Conservation (phyloP, 2,797 vertebrate species). For the Pempheris klunzingeri region DNA sequence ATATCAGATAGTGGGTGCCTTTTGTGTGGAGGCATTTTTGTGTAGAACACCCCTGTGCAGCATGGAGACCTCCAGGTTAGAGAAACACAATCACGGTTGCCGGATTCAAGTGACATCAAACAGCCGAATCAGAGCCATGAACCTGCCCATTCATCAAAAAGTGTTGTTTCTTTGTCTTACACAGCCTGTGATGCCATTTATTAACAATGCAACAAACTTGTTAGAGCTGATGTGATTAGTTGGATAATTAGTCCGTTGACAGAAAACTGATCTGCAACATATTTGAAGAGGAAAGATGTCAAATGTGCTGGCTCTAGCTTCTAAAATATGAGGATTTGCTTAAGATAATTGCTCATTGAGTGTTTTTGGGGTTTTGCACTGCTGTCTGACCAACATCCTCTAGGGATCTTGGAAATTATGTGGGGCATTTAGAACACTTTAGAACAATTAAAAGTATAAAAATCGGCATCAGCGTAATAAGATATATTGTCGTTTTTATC, state of each 20-base stretch:
- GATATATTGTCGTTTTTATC: too few species aligned
- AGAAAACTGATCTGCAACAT: too few species aligned
- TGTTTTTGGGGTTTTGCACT: background rate
- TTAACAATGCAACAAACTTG: background rate
- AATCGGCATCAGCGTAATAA: too few species aligned
- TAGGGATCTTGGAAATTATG: background rate
- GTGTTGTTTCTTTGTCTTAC: too few species aligned
- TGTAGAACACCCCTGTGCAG: conserved; percentile 14
- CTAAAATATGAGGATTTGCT: too few species aligned
- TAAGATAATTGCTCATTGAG: background rate
- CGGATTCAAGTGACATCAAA: conserved; percentile 12
- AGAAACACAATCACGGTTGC: background rate
- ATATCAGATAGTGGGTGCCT: background rate
- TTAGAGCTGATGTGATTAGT: too few species aligned
- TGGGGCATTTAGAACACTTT: too few species aligned
- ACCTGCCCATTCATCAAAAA: background rate
- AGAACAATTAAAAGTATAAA: too few species aligned
- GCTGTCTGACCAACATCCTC: background rate
- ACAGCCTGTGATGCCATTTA: too few species aligned
- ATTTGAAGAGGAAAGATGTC: too few species aligned
- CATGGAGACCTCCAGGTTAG: background rate
- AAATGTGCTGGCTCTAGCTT: too few species aligned
- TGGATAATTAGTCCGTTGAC: too few species aligned
- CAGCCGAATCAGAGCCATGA: background rate
- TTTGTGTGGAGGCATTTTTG: conserved; percentile 63